Conservation (phyloP, 2,113 vertebrate genomes). For the Dunckerocampus dactyliophorus region DNA sequence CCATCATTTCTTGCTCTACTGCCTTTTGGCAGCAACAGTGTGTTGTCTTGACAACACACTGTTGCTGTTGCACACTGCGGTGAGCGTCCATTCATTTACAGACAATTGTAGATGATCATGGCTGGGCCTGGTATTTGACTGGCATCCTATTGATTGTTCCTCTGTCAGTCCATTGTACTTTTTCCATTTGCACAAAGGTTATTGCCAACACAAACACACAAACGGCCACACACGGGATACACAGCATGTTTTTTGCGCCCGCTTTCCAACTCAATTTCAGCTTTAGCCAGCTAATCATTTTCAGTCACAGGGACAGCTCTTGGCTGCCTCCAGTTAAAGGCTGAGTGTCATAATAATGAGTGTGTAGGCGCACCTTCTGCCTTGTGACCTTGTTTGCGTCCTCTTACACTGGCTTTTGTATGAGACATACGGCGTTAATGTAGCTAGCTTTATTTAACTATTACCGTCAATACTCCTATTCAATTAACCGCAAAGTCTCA, state of each 20-base stretch:
- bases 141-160: conserved; percentile 51
- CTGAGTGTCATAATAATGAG: conserved; percentile 18
- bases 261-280: conserved; percentile 49
- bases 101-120: conserved; percentile 12
- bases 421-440: background rate
- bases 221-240: conserved; percentile 13
- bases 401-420: background rate
- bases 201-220: conserved; percentile 22
- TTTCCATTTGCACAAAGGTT: conserved; percentile 60
- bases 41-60: conserved; percentile 51
- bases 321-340: conserved; percentile 14
- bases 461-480: too few species aligned
- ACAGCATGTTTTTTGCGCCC: conserved; percentile 19
- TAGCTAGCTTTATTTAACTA: background rate
- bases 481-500: background rate
- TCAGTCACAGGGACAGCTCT: conserved; percentile 17
- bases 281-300: conserved; percentile 48
- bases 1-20: conserved; percentile 10
- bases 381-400: conserved; percentile 8
- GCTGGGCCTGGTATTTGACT: conserved; percentile 46
- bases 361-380: conserved; percentile 1
- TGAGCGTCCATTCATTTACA: conserved; percentile 10
- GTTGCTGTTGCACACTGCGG: conserved; percentile 24
- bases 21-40: conserved; percentile 29
- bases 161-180: conserved; percentile 40